A percentile compares a stretch with the other conserved stretches of the same genome.
Evolutionary conservation across 2,113 vertebrate genomes (phyloP).

Genomic region (Lutjanus erythropterus): DNA sequence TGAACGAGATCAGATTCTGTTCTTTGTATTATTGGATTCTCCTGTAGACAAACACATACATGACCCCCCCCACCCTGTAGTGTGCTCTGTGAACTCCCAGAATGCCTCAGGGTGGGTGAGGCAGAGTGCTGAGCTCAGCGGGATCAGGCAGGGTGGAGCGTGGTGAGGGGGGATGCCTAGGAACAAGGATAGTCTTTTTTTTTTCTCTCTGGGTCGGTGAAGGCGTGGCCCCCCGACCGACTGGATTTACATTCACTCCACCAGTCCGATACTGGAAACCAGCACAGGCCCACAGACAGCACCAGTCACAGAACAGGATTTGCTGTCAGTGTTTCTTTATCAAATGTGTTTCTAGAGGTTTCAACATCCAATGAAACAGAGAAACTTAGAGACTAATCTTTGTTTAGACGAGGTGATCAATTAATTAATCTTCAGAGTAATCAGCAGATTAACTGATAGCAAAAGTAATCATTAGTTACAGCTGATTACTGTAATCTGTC

Average conservation of each 20-base stretch:
- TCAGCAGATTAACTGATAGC: too few species aligned
- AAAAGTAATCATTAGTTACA: too few species aligned
- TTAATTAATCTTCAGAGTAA: too few species aligned
- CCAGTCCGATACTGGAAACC: background rate
- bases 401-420: too few species aligned
- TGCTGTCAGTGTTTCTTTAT: too few species aligned
- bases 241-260: background rate
- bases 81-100: constrained; percentile 43
- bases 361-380: too few species aligned
- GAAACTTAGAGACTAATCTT: too few species aligned
- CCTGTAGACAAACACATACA: background rate
- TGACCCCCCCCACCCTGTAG: background rate
- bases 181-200: background rate
- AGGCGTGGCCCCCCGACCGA: background rate
- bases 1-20: background rate
- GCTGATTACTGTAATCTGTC: too few species aligned
- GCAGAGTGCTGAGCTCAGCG: constrained; percentile 63
- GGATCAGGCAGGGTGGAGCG: constrained; percentile 27
- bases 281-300: background rate
- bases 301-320: too few species aligned
- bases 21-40: constrained; percentile 1
- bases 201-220: background rate
- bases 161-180: background rate
- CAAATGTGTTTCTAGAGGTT: too few species aligned
- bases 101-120: constrained; percentile 49